These are phyloP conservation scores for Synergus itoensis DNA, from an alignment of 2,888 invertebrate species.

Conservation along the genomic window DNA sequence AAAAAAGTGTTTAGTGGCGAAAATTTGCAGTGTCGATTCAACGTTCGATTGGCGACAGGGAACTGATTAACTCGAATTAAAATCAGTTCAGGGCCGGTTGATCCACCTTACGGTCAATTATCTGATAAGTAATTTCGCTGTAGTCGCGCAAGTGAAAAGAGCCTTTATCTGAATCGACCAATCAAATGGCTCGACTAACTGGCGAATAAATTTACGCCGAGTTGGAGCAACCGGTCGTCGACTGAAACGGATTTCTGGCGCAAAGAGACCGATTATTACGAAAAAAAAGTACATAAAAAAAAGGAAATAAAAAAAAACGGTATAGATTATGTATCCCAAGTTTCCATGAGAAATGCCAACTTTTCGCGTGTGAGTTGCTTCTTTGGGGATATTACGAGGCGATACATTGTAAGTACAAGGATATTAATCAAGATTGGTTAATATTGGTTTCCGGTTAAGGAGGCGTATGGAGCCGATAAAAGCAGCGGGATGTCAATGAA, in stretches of 20 bases:
- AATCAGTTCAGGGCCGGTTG: constrained; percentile 30
- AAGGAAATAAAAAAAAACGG: background rate
- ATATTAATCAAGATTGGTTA: constrained; percentile 24
- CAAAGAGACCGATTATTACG: constrained; percentile 20
- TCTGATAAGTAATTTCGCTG: constrained; percentile 38
- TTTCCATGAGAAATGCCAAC: constrained; percentile 15
- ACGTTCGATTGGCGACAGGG: background rate
- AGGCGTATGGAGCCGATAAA: constrained; percentile 2
- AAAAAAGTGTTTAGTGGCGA: background rate
- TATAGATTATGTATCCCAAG: constrained; percentile 26
- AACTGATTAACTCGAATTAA: constrained; percentile 37
- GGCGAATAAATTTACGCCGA: constrained; percentile 38
- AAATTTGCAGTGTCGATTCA: constrained; percentile 9
- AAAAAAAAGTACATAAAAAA: constrained; percentile 11
- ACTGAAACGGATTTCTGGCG: constrained; percentile 39
- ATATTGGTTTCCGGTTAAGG: constrained; percentile 22
- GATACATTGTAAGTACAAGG: constrained; percentile 28
- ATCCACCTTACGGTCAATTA: constrained; percentile 37
- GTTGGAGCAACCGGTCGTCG: constrained; percentile 39
- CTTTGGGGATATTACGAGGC: constrained; percentile 24
- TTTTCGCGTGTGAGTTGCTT: constrained; percentile 11
- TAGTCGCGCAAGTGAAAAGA: constrained; percentile 36
- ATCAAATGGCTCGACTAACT: constrained; percentile 37
- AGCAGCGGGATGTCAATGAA: constrained; percentile 45
- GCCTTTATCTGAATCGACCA: constrained; percentile 37